Base-by-base conservation (phyloP, 2,888 invertebrate genomes). In the Tachina grossa region DNA sequence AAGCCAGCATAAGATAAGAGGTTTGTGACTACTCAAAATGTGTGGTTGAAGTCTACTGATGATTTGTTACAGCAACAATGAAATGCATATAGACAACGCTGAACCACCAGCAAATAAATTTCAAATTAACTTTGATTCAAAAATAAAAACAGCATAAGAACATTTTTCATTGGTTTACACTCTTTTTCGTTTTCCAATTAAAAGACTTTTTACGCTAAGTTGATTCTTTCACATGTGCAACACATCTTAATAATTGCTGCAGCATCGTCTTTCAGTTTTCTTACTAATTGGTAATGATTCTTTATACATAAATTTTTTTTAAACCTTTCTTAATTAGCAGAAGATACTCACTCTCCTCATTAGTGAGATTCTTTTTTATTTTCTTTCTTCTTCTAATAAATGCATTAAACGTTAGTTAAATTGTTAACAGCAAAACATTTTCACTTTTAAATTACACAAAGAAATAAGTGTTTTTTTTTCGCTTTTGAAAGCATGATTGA, bases 181-280 rank as follows among this genome's bases (percentile, higher is more conserved):
- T 31, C 5, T 75, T 11, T 75, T 53, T 49, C 43, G 16, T 31
- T 22, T 43, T 11, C 16, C n/a, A 53, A 53, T 63, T 45, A 63
- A 31, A 53, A 78, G 53, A 59, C 45, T 65, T 66, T 71, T 76
- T 43, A 85, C 76, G 85, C 83, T 85, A 45, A 65, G 85, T 59
- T 79, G 83, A 51, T 13, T 69, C 19, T 45, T 31, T 71, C 57
- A 76, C 75, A 45, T 72, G 68, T 72, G 79, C 76, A 76, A 71
- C 77, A 72, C 63, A 78, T 14, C 45, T 75, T 41, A 47, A 49
- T 19, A 69, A 57, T 14, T 83, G 49, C 51, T 45, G 53, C 47
- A 74, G 11, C 39, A 22, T 66, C 45, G 57, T 10, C 39, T 63
- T 68, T 82, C 57, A n/a, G 68, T 61, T 77, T 63, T 49, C 47